Percentiles rank a stretch among this genome's conserved stretches.
Conservation (phyloP, 2,113 vertebrate genomes). For the Macroglossus sobrinus region DNA sequence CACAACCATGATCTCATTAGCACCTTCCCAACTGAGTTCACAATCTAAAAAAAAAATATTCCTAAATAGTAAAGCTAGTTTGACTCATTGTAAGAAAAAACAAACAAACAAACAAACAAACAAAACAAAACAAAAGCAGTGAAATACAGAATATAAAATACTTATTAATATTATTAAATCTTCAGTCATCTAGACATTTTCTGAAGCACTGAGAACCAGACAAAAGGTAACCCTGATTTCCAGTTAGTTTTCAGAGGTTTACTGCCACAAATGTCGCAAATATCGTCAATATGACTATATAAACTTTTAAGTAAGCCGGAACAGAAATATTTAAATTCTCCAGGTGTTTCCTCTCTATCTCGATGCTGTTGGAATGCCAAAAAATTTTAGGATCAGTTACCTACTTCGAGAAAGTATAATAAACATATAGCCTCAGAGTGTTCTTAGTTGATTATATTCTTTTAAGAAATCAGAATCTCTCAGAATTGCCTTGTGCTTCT, state of each 20-base stretch:
- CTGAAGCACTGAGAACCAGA: neutral
- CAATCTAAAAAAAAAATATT: constrained; percentile 48
- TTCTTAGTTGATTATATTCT: neutral
- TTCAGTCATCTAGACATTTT: neutral
- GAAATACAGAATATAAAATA: constrained; percentile 24
- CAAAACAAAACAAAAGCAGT: neutral
- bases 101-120: no score
- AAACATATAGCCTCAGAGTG: neutral
- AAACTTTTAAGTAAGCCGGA: constrained; percentile 26
- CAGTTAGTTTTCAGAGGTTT: neutral
- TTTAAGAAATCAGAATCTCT: neutral
- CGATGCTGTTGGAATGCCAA: neutral
- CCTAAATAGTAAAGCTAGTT: constrained; percentile 43
- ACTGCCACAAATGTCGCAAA: neutral
- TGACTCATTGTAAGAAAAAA: constrained; percentile 20
- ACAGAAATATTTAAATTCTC: neutral
- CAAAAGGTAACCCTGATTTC: constrained; percentile 19
- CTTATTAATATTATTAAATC: constrained; percentile 47
- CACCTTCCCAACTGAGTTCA: constrained; percentile 31
- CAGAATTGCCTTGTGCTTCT: neutral
- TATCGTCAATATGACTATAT: neutral
- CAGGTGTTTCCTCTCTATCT: neutral
- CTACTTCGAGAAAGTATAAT: neutral
- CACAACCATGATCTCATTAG: constrained; percentile 16
- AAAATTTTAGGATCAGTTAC: neutral